These are phyloP conservation scores for Meandrina meandrites DNA, from an alignment of 92 coral and sea anemone genomes.

Conservation along the genomic window DNA sequence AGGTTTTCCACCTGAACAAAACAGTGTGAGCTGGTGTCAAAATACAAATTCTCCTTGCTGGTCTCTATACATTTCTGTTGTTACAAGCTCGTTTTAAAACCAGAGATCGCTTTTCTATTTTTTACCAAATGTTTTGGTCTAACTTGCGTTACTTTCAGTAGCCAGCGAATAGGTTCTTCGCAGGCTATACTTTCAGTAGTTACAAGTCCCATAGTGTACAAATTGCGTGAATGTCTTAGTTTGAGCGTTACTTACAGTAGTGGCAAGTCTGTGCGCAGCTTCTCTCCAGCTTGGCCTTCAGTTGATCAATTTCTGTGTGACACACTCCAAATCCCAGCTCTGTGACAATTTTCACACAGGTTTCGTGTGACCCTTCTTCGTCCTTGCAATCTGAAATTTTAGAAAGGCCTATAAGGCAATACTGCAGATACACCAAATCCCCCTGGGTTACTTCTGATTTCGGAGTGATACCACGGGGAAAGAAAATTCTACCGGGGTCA, in stretches of 20 bases:
- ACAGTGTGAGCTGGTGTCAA: not conserved
- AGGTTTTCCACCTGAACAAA: slow-evolving; percentile 23
- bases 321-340: slow-evolving; percentile 32
- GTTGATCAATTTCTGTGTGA: not conserved
- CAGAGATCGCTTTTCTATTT: too few relatives aligned
- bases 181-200: too few relatives aligned
- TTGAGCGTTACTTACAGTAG: slow-evolving; percentile 21
- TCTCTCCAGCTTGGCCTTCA: slow-evolving; percentile 17
- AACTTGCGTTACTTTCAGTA: too few relatives aligned
- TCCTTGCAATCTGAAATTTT: slow-evolving; percentile 28
- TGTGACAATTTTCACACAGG: slow-evolving; percentile 14
- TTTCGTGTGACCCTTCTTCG: not conserved
- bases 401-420: not conserved
- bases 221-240: not conserved
- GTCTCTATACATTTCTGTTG: not conserved
- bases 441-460: too few relatives aligned
- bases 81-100: too few relatives aligned
- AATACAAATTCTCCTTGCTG: not conserved
- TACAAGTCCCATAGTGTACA: too few relatives aligned
- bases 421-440: too few relatives aligned
- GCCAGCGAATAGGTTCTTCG: too few relatives aligned
- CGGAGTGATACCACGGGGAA: too few relatives aligned
- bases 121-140: too few relatives aligned
- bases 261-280: slow-evolving; percentile 32
- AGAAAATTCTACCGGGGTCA: too few relatives aligned